Conservation (phyloP, 2,888 invertebrate genomes). For the Nezara viridula region DNA sequence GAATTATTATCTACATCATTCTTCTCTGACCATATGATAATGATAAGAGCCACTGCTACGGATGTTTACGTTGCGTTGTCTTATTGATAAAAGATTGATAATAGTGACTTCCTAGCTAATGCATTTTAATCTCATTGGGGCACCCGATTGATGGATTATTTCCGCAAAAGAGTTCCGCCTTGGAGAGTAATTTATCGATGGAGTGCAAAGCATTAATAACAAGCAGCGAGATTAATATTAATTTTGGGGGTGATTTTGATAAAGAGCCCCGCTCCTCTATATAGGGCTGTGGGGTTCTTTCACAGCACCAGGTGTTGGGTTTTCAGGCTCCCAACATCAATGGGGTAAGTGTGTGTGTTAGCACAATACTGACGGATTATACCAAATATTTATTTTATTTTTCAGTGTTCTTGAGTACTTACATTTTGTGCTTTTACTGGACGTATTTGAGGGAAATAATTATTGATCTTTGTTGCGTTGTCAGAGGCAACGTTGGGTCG, state of each 20-base stretch:
- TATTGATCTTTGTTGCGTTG: neutral
- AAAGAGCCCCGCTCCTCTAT: neutral
- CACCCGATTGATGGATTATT: slow-evolving; percentile 19
- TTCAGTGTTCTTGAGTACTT: neutral
- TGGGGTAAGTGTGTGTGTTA: neutral
- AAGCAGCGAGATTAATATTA: slow-evolving; percentile 20
- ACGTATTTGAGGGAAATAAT: neutral
- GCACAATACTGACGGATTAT: neutral
- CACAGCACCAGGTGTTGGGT: neutral
- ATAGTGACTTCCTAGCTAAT: slow-evolving; percentile 15
- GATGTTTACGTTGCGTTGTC: neutral
- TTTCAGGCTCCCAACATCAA: neutral
- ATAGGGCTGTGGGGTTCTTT: neutral
- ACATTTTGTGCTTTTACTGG: neutral
- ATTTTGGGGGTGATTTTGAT: slow-evolving; percentile 38
- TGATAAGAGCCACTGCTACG: neutral
- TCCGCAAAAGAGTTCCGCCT: slow-evolving; percentile 24
- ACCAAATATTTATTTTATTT: neutral
- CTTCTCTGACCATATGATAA: neutral
- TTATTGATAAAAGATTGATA: neutral
- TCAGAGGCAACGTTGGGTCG: neutral
- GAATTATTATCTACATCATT: neutral
- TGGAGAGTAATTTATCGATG: slow-evolving; percentile 42
- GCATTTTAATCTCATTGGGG: neutral
- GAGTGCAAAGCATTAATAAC: slow-evolving; percentile 43